Conservation (phyloP, 2,888 invertebrate species). For the Nephrotoma guestfalica region DNA sequence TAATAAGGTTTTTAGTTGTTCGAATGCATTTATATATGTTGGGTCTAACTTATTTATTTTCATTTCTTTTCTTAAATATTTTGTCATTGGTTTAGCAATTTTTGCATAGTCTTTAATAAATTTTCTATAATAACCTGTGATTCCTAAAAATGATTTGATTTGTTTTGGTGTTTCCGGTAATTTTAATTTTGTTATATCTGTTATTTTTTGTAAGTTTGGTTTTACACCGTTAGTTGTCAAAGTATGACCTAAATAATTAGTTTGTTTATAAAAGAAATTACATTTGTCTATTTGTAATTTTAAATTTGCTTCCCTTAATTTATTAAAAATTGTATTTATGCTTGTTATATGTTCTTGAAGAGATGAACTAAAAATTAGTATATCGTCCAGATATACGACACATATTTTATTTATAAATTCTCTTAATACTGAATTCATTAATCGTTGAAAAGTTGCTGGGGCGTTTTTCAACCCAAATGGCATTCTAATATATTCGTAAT, state of each 20-base stretch:
- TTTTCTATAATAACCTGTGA: no score
- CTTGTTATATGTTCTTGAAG: background rate
- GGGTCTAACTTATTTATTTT: constrained; percentile 4
- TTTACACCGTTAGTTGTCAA: background rate
- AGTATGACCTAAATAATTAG: no score
- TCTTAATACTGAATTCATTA: background rate
- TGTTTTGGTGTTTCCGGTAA: no score
- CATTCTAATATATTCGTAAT: background rate
- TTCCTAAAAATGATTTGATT: no score
- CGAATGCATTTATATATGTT: constrained; percentile 5
- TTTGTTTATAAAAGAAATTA: background rate
- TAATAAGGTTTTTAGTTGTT: constrained; percentile 12
- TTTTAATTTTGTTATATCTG: no score
- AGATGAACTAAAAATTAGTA: background rate
- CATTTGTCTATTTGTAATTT: background rate
- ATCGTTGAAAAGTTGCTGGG: background rate
- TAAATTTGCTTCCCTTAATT: background rate
- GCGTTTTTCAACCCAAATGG: background rate
- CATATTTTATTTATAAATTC: background rate
- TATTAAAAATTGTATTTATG: background rate
- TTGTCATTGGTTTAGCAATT: no score
- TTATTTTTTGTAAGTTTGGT: background rate
- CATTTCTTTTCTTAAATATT: constrained; percentile 3
- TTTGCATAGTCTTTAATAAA: no score
- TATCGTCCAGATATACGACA: background rate